Base-by-base conservation (phyloP, 2,797 vertebrate species). In the Coilia nasus region DNA sequence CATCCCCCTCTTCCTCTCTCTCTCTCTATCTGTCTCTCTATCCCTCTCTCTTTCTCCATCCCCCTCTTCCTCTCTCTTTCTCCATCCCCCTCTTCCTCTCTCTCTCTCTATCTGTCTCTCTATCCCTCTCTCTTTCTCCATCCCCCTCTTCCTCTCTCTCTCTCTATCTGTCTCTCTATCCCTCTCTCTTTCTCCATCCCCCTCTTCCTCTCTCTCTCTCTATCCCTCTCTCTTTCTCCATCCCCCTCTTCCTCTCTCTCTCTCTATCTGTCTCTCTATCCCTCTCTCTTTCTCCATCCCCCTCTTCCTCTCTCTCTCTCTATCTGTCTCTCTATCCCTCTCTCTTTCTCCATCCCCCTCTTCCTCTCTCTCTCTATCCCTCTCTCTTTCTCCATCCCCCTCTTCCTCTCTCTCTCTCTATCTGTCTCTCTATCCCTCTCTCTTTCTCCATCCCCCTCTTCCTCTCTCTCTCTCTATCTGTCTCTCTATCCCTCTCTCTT, bases 381-480 rank as follows among this genome's bases (percentile, higher is more conserved):
- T 23, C n/a, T 62, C 17, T 87, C 64, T 31, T 35, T 59, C 21
- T 62, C 15, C 41, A 5, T 60, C 35, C 62, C 50, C 47, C 56
- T 25, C 41, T 54, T 35, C 83, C 57, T 54, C 54, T 56, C 57
- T 44, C 15, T 41, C 14, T 35, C 17, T 85, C 28, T 44, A 75
- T 41, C 47, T 81, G 84, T 57, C n/a, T 31, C n/a, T 44, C 87
- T 91, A 89, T 71, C 46, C 11, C 54, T 47, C 81, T 56, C 41
- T 56, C 54, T 25, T 19, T 82, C 60, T 60, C 81, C 75, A 64
- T 44, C 83, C 44, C 71, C 35, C 15, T 82, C 47, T 85, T 54
- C 83, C 57, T 54, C 54, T 56, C 57, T 44, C 15, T 41, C 14
- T 35, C 17, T 85, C 28, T 44, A 75, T 41, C 47, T 81, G 84